Evolutionary conservation across 2,113 vertebrate genomes (phyloP), one percentile per base, ranked within the genome.

Genomic region (Notarius lentiginosus): DNA sequence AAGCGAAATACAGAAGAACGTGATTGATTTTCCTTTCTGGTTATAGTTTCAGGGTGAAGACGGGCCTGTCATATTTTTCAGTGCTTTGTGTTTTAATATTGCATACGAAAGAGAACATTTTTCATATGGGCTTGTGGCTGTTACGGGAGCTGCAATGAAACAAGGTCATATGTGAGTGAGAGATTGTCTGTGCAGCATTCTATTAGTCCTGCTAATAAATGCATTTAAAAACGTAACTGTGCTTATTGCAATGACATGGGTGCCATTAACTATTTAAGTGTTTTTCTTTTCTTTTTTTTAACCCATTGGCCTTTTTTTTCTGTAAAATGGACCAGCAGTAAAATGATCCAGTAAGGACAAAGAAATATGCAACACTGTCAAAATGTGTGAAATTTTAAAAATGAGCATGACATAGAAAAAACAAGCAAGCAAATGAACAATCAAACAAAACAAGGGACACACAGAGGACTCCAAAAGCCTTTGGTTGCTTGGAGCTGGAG

Each of bases 11-110:
- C 65, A 80, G 85, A 86, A 73, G 22, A 53, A 63, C 75, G 68
- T 30, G 85, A 89, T 88, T 89, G 90, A 92, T 91, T 91, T 88
- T 86, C 85, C 83, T 87, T 65, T 77, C 80, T n/a, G 56, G 55
- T 91, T 82, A 68, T 58, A 61, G 81, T 84, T 89, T 79, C 87
- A 86, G 75, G 49, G 82, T 88, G 89, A 92, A 88, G 76, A 82
- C 86, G 66, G 66, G 27, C 72, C 84, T 82, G 75, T 89, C 79
- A 84, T 79, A 90, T 84, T 90, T 89, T 82, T 66, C 85, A 86
- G 66, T 34, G 84, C 88, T 84, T 76, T 70, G 83, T 87, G 58
- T 88, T 85, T 86, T 87, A 85, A 90, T 88, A 86, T 80, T 86
- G 85, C 82, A 88, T 66, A 82, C 83, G 22, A 83, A 84, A 87